Percentiles rank a stretch among this genome's conserved stretches.
Conservation (phyloP, 2,113 vertebrate species). For the Podiceps cristatus region DNA sequence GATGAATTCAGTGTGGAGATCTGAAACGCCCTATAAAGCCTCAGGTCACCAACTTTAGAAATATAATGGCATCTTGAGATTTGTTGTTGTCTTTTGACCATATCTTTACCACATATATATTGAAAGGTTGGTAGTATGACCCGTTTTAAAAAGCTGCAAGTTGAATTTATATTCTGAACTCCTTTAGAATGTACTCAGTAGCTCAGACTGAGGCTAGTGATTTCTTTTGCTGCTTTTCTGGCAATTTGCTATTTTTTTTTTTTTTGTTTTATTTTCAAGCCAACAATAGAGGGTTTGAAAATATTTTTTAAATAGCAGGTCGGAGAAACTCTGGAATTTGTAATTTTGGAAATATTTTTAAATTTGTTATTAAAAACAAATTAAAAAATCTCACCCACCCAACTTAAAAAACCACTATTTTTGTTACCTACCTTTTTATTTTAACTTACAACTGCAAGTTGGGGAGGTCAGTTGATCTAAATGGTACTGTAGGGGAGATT, state of each 20-base stretch:
- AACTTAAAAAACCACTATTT: background rate
- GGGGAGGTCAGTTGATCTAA: background rate
- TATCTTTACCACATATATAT: background rate
- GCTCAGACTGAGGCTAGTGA: background rate
- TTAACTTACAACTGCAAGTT: background rate
- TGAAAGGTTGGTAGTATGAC: background rate
- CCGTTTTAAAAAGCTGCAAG: background rate
- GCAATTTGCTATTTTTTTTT: background rate
- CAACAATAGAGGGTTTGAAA: rapidly evolving
- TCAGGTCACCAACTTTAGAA: background rate
- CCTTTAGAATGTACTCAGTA: background rate
- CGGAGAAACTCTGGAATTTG: background rate
- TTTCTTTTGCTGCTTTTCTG: background rate
- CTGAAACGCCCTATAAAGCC: background rate
- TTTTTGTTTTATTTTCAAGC: background rate
- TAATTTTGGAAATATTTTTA: background rate
- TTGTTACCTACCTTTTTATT: background rate
- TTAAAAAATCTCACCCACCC: rapidly evolving
- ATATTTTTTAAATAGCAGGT: background rate
- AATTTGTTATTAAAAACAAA: background rate
- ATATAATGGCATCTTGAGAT: background rate
- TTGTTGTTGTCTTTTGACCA: background rate
- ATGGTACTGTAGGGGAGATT: background rate
- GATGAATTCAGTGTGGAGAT: background rate
- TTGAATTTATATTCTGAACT: background rate